A percentile compares a stretch with the other conserved stretches of the same genome.
Conservation (phyloP, 2,888 invertebrate species). For the Diachrysia chrysitis region DNA sequence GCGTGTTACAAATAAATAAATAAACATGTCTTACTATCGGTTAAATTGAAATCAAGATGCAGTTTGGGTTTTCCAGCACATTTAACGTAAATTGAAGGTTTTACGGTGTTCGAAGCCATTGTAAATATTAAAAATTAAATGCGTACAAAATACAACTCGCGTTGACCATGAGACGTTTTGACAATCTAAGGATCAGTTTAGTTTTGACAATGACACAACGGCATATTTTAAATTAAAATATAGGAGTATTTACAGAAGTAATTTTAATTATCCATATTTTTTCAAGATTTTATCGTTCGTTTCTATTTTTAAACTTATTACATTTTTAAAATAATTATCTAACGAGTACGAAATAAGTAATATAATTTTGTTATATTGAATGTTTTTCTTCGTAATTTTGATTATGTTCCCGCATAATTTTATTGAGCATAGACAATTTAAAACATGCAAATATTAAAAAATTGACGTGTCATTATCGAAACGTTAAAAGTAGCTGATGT, state of each 20-base stretch:
- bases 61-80: not conserved
- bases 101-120: not conserved
- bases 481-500: not conserved
- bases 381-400: not conserved
- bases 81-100: not conserved
- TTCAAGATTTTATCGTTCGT: no score
- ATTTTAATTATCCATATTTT: no score
- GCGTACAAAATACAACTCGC: not conserved
- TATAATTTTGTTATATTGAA: no score
- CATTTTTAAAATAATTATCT: no score
- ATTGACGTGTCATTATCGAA: not conserved
- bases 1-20: not conserved
- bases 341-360: no score
- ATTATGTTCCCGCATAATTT: not conserved
- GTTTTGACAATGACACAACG: no score
- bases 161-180: not conserved
- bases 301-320: no score
- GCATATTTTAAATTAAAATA: no score
- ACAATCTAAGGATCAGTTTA: not conserved
- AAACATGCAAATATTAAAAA: not conserved
- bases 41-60: not conserved
- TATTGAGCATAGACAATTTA: not conserved
- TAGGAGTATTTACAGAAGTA: no score
- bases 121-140: slow-evolving; percentile 7
- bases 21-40: not conserved